A percentile compares a stretch with the other conserved stretches of the same genome.
These are phyloP conservation scores for Nasonia oneida DNA, from an alignment of 2,888 invertebrate genomes.

Conservation along the genomic window DNA sequence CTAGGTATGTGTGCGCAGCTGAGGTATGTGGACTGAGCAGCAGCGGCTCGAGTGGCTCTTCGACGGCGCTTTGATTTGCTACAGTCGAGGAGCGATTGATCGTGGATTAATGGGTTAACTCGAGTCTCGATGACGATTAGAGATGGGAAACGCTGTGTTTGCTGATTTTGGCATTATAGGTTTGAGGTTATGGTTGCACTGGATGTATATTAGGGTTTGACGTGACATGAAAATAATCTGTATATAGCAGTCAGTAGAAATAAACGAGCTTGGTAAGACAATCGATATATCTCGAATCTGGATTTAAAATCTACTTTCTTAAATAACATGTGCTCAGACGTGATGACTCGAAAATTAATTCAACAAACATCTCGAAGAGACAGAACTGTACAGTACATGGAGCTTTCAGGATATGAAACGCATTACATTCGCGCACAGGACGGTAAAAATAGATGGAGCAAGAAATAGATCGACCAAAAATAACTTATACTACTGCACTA, in stretches of 20 bases:
- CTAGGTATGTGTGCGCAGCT: background rate
- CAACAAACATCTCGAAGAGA: background rate
- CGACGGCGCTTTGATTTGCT: background rate
- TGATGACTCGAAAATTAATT: constrained; percentile 10
- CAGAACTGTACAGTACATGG: background rate
- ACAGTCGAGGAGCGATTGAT: background rate
- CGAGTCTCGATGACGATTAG: background rate
- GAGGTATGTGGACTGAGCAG: background rate
- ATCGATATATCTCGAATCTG: background rate
- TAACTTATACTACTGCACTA: background rate
- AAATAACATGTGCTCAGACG: background rate
- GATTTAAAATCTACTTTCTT: background rate
- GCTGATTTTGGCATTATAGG: background rate
- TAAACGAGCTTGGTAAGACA: background rate
- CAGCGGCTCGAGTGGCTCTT: background rate
- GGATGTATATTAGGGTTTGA: background rate
- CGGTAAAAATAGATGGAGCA: background rate
- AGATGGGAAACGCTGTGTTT: background rate
- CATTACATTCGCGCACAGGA: background rate
- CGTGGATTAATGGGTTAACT: background rate
- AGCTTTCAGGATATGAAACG: background rate
- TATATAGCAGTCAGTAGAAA: no score
- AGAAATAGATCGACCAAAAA: background rate
- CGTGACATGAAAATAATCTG: background rate
- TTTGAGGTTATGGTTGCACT: background rate